Evolutionary conservation across 2,113 vertebrate species (phyloP), one percentile per base, ranked within the genome.

Genomic region (Sylvia atricapilla): DNA sequence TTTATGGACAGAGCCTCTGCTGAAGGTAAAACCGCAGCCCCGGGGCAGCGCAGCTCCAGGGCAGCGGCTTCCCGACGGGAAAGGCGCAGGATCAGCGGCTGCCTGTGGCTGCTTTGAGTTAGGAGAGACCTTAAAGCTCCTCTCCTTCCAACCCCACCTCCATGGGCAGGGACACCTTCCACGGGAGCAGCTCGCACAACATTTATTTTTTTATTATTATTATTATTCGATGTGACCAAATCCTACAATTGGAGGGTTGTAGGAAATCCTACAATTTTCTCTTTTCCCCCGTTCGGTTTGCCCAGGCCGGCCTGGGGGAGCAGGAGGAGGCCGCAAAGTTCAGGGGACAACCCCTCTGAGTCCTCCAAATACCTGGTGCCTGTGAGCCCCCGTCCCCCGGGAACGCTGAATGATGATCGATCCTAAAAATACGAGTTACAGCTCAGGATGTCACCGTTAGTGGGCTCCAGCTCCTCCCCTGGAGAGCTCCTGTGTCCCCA

Each of bases 11-110:
- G 17, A 18, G 23, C 49, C 49, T 62, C 21, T 44, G 1, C 64
- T 9, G 96, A 93, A 95, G 96, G 95, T 63, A 95, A 95, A 37
- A 37, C 37, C 81, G 67, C 84, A 25, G 87, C 92, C 75, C 44
- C 9, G 23, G 84, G 78, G 41, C 90, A 60, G 88, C 24, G 17
- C 87, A 16, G 89, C 93, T 87, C 94, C 93, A n/a, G 50, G 22
- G 66, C 66, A 35, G 85, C 75, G 3, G 49, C 37, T 67, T 53
- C 63, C 84, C 27, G 27, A 12, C 10, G 50, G 72, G 66, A 84
- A 60, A 68, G 53, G 59, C 25, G 1, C 46, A 6, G 87, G 70
- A 53, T 68, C 78, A 6, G 41, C 3, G 60, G 5, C 49, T 43
- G 20, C 14, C 63, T 87, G 37, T 12, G 84, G 53, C 73, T 87